phyloP scores from a whole-genome alignment of 1,140 invertebrate species.

The Polypedilum pembai region DNA sequence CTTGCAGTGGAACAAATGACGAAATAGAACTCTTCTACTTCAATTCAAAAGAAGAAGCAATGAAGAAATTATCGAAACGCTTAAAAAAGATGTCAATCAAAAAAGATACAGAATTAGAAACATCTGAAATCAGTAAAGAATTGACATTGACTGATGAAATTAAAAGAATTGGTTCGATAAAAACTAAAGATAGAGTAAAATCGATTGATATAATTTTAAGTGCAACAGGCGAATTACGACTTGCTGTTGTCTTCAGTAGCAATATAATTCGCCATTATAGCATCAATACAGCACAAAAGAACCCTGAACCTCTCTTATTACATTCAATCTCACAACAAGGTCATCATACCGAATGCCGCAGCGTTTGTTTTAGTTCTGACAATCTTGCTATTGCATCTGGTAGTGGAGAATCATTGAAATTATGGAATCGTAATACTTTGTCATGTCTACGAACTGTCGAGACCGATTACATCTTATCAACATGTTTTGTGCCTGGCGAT shows the following conservation, averaged over 20 bases:
- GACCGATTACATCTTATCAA: conserved; percentile 58
- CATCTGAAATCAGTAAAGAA: conserved; percentile 38
- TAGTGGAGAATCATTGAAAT: conserved; percentile 78
- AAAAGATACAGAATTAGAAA: conserved; percentile 27
- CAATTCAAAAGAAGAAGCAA: conserved; percentile 62
- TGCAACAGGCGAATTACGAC: conserved; percentile 57
- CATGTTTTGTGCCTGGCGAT: conserved; percentile 87
- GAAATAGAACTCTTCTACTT: conserved; percentile 79
- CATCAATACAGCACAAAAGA: conserved; percentile 45
- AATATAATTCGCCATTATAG: conserved; percentile 63
- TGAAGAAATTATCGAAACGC: conserved; percentile 56
- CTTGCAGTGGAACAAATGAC: conserved; percentile 75
- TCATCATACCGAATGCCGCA: conserved; percentile 82
- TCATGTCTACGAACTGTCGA: conserved; percentile 74
- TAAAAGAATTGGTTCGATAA: conserved; percentile 57
- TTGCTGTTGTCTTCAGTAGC: conserved; percentile 56
- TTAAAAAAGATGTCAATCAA: conserved; percentile 54
- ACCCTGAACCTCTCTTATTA: conserved; percentile 48
- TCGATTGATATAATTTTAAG: conserved; percentile 60
- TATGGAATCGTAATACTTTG: conserved; percentile 86
- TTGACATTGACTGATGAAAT: conserved; percentile 64
- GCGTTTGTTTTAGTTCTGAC: conserved; percentile 85
- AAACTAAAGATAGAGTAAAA: conserved; percentile 61
- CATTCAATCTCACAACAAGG: conserved; percentile 57
- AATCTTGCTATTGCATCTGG: conserved; percentile 77